Base-by-base conservation (phyloP, 64 coral and sea anemone species). In the Stichodactyla mertensii region DNA sequence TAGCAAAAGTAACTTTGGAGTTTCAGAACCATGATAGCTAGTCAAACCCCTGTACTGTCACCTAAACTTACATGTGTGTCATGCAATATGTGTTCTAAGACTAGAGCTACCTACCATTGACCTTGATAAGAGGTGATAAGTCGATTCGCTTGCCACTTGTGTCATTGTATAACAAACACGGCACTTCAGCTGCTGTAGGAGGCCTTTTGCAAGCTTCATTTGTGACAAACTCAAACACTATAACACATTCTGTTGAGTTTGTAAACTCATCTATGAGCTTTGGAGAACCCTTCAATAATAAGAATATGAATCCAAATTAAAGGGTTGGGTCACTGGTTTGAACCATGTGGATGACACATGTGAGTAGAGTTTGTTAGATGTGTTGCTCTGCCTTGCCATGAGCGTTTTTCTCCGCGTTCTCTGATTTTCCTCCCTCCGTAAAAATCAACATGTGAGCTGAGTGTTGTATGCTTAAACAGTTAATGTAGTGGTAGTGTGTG, bases 181-280 rank as follows among this genome's bases (percentile, higher is more conserved):
- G 95, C 7, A 98, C 88, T 77, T 98, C 89, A 71, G 89, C 54
- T 67, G 84, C 67, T n/a, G 67, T 71, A 12, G 79, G 64, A 5
- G 67, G 55, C 54, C 14, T 87, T 23, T 81, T 89, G 53, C 95
- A 98, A 71, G 90, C 95, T 84, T 98, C 92, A 71, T 83, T 98
- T 79, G 95, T 94, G 9, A 92, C 62, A 81, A 98, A 98, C 66
- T 98, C 92, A 90, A 98, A 94, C 31, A 94, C 82, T 51, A 57
- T 78, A 16, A 92, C 82, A 89, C 95, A 98, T 10, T 28, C 52
- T 8, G 51, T 87, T 7, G 77, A 56, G 28, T 70, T 57, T 15
- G 86, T 83, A 61, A 57, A 36, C 4, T 86, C 10, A 51, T 98
- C 95, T 18, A 84, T 81, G 23, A 98, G 74, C 59, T 94, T 84